Conservation (phyloP, 2,797 vertebrate species). For the Chiroxiphia lanceolata region DNA sequence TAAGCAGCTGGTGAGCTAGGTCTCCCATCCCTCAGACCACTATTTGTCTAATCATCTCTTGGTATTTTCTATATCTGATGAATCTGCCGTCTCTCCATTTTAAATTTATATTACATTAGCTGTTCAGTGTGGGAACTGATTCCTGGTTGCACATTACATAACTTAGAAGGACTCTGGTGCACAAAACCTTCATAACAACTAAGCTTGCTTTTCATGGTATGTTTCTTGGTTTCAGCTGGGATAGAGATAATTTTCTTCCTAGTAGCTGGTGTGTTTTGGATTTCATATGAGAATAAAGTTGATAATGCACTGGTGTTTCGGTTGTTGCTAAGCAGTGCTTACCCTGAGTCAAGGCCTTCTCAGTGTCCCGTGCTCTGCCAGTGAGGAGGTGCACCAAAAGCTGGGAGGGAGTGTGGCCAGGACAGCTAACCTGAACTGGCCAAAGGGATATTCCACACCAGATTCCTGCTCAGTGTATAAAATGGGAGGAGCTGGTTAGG, state of each 20-base stretch:
- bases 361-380: neutral
- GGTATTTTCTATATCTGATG: neutral
- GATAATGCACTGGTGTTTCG: neutral
- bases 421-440: neutral
- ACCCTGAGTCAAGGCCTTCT: neutral
- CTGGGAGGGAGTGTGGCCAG: neutral
- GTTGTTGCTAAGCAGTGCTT: neutral
- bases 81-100: neutral
- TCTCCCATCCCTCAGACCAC: neutral
- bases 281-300: neutral
- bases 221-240: neutral
- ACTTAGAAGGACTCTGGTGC: neutral
- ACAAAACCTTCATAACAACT: neutral
- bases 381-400: neutral
- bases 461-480: neutral
- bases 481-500: neutral
- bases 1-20: neutral
- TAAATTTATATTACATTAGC: neutral
- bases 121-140: neutral
- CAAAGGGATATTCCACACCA: neutral
- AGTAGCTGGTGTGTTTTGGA: neutral
- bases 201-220: neutral
- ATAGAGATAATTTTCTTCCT: neutral
- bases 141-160: neutral
- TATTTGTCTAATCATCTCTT: neutral